Evolutionary conservation across 2,113 vertebrate species (phyloP).

Genomic region (Chionomys nivalis): DNA sequence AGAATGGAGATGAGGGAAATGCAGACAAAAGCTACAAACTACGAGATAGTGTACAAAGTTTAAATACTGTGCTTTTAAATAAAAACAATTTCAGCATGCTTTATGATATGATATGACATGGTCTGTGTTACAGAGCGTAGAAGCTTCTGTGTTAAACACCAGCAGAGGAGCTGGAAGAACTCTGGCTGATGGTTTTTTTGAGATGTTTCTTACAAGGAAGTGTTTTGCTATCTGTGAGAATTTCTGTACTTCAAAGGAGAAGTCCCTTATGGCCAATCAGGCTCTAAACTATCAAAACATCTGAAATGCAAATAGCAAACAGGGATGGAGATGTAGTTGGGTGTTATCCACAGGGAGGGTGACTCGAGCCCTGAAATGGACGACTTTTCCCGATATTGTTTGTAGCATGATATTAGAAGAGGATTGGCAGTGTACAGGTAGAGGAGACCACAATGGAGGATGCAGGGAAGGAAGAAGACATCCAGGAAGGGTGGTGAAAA

Average conservation of each 20-base stretch:
- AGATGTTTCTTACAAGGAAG: not conserved
- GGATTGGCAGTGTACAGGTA: fast-evolving
- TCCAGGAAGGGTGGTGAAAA: not conserved
- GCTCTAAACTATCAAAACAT: not conserved
- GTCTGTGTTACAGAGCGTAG: not conserved
- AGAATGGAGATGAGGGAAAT: not conserved
- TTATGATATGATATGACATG: not conserved
- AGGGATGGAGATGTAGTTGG: not conserved
- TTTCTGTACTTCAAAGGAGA: not conserved
- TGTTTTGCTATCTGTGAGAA: not conserved
- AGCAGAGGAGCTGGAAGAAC: not conserved
- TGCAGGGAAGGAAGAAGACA: not conserved
- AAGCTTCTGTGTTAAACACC: not conserved
- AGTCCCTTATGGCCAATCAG: not conserved
- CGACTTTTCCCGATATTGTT: not conserved
- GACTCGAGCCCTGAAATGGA: not conserved
- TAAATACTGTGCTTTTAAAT: not conserved
- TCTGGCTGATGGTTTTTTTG: not conserved
- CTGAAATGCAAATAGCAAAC: not conserved
- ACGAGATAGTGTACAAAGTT: too few relatives aligned
- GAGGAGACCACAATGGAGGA: too few relatives aligned
- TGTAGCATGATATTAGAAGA: not conserved
- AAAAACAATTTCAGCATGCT: not conserved
- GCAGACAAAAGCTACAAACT: not conserved
- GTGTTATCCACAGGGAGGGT: not conserved